A percentile compares a stretch with the other conserved stretches of the same genome.
Evolutionary conservation across 2,797 vertebrate genomes (phyloP).

Genomic region (Macrochelys suwanniensis): DNA sequence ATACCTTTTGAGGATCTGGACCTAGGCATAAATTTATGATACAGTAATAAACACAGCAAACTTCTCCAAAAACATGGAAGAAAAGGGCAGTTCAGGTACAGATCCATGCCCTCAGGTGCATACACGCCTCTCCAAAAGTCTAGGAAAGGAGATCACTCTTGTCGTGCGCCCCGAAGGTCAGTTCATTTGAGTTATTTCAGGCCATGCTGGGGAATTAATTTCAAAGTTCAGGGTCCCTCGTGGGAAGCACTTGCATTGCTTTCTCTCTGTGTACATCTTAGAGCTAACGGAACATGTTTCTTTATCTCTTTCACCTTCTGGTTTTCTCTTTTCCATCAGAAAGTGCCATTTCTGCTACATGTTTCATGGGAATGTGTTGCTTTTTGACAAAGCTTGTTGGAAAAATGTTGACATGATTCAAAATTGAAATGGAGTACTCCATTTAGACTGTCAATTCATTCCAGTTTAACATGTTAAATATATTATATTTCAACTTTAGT

Average conservation of each 20-base stretch:
- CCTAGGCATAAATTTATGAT: accelerated
- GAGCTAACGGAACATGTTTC: background rate
- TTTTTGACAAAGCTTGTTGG: background rate
- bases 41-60: accelerated
- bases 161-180: background rate
- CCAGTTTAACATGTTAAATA: no score
- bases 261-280: background rate
- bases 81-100: no score
- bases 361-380: background rate
- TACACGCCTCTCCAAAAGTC: no score
- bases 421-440: background rate
- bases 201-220: background rate
- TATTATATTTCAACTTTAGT: background rate
- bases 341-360: background rate
- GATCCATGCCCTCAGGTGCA: no score
- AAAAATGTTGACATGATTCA: background rate
- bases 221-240: background rate
- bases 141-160: background rate
- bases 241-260: background rate
- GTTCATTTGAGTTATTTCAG: background rate
- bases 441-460: background rate
- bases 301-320: background rate
- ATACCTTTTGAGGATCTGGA: no score
- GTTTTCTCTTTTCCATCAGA: background rate
- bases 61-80: background rate